Percentiles rank a stretch among this genome's conserved stretches.
Evolutionary conservation across 1,140 invertebrate genomes (phyloP).

Genomic region (Subanguina moxae): DNA sequence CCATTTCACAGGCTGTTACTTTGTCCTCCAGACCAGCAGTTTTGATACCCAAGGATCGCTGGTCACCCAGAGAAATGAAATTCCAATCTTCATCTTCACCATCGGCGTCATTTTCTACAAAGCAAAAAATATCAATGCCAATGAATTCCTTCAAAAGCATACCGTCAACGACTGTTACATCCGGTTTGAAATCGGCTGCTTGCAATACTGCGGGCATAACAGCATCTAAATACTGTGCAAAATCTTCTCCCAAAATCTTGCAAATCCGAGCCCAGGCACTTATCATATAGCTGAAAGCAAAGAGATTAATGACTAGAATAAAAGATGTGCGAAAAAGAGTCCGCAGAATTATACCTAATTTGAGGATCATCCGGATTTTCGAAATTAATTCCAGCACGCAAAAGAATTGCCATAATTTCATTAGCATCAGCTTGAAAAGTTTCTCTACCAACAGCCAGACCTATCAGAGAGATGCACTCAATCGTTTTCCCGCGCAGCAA

Average conservation of each 20-base stretch:
- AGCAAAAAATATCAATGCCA: background rate
- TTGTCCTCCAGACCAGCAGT: constrained; percentile 88
- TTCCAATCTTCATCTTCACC: constrained; percentile 93
- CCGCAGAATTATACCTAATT: constrained; percentile 79
- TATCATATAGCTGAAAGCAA: constrained; percentile 78
- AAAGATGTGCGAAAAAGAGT: background rate
- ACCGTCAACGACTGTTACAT: constrained; percentile 91
- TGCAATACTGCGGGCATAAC: constrained; percentile 95
- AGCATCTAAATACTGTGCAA: constrained; percentile 89
- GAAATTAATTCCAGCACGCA: constrained; percentile 76
- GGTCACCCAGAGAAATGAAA: constrained; percentile 91
- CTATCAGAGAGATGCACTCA: constrained; percentile 96
- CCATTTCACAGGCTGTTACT: constrained; percentile 96
- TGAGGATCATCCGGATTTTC: constrained; percentile 66
- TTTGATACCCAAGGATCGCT: constrained; percentile 66
- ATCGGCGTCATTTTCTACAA: constrained; percentile 66
- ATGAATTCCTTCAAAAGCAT: constrained; percentile 57
- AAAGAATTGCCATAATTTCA: constrained; percentile 89
- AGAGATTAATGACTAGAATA: constrained; percentile 65
- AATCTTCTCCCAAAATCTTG: constrained; percentile 88
- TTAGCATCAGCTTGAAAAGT: constrained; percentile 88
- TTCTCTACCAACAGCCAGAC: constrained; percentile 88
- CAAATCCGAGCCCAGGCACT: constrained; percentile 98
- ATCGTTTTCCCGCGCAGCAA: constrained; percentile 74
- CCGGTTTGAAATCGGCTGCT: constrained; percentile 90